Evolutionary conservation across 2,888 invertebrate species (phyloP).

Genomic region (Heliconius erato): DNA sequence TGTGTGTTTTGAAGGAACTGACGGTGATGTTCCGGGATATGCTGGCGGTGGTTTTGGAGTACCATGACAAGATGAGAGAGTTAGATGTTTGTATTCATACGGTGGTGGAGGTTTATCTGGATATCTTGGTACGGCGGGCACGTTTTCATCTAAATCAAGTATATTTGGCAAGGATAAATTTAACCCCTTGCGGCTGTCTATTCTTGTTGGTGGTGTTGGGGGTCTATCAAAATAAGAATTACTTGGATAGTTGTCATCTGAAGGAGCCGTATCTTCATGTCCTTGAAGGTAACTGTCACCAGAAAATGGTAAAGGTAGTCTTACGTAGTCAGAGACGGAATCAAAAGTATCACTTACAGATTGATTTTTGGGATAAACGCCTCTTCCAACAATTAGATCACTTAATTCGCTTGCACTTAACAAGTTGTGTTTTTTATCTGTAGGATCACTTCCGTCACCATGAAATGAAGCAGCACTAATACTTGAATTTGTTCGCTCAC

Average conservation of each 20-base stretch:
- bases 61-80: conserved; percentile 71
- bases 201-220: conserved; percentile 89
- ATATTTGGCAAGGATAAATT: conserved; percentile 82
- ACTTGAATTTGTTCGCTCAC: conserved; percentile 91
- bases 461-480: conserved; percentile 93
- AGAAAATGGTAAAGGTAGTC: conserved; percentile 87
- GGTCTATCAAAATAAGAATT: conserved; percentile 85
- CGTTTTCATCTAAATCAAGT: conserved; percentile 71
- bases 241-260: conserved; percentile 82
- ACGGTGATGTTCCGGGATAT: conserved; percentile 82
- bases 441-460: conserved; percentile 95
- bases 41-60: conserved; percentile 88
- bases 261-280: conserved; percentile 87
- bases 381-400: conserved; percentile 92
- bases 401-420: conserved; percentile 94
- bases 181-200: conserved; percentile 86
- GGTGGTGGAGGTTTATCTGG: conserved; percentile 88
- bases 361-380: conserved; percentile 89
- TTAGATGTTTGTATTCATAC: conserved; percentile 88
- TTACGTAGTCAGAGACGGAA: conserved; percentile 96
- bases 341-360: conserved; percentile 94
- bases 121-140: conserved; percentile 61
- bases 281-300: conserved; percentile 87
- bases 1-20: conserved; percentile 61
- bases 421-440: conserved; percentile 90